phyloP scores from a whole-genome alignment of 2,113 vertebrate genomes.

The Spheniscus mendiculus region DNA sequence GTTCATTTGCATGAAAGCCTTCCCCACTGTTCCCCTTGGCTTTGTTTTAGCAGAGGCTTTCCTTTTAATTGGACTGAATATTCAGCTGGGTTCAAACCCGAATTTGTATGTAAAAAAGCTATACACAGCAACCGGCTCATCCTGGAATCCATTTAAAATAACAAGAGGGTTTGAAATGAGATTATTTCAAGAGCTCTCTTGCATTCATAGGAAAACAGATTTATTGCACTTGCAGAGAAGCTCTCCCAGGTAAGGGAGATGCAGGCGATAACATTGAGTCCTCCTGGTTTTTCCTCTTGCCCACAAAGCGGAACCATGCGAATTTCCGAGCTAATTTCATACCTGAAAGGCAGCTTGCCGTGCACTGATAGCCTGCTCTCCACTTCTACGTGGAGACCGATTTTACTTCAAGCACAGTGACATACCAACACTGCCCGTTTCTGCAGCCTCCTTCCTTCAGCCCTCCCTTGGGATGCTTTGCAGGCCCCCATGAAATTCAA shows the following conservation, averaged over 20 bases:
- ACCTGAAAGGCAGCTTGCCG: neutral
- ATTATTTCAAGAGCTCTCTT: conserved; percentile 41
- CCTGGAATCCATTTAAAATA: conserved; percentile 29
- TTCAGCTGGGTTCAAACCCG: conserved; percentile 30
- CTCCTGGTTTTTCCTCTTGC: neutral
- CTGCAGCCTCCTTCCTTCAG: neutral
- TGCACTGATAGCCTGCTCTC: neutral
- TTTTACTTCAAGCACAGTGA: neutral
- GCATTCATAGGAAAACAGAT: conserved; percentile 19
- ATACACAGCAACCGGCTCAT: conserved; percentile 10
- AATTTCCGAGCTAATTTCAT: conserved; percentile 26
- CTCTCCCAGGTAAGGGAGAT: neutral
- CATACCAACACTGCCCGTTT: neutral
- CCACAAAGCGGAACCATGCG: neutral
- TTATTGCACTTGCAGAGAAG: neutral
- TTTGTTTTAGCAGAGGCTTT: conserved; percentile 3
- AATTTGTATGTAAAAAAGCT: conserved; percentile 16
- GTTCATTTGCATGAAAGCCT: conserved; percentile 25
- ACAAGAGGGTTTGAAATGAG: conserved; percentile 13
- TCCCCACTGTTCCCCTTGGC: neutral
- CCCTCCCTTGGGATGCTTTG: neutral
- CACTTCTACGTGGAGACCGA: accelerated
- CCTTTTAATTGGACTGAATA: conserved; percentile 54
- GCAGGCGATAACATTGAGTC: neutral
- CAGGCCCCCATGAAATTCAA: neutral